phyloP scores from a whole-genome alignment of 2,113 vertebrate genomes.

The Microcebus murinus region DNA sequence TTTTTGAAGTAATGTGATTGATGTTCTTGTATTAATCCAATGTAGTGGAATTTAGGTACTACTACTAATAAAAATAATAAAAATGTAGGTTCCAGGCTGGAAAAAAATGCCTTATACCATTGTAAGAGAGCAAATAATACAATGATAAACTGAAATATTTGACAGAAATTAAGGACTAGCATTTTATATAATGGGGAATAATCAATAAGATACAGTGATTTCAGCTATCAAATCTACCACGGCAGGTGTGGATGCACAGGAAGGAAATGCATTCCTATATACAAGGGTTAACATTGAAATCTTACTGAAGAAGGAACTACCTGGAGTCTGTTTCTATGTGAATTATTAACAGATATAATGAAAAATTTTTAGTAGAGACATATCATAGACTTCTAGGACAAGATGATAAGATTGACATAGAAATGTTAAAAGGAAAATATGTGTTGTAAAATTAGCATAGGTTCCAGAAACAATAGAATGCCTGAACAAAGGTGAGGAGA shows the following conservation, averaged over 20 bases:
- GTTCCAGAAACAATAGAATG: background rate
- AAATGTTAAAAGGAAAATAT: background rate
- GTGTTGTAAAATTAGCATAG: background rate
- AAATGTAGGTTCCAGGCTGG: background rate
- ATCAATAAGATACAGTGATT: background rate
- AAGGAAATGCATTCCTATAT: background rate
- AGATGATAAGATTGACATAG: background rate
- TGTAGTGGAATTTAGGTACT: background rate
- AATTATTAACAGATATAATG: background rate
- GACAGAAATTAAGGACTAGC: background rate
- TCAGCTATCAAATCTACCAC: background rate
- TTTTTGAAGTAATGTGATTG: constrained; percentile 14
- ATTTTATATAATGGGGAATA: background rate
- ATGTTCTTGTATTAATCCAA: background rate
- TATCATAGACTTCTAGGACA: background rate
- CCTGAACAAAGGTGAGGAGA: background rate
- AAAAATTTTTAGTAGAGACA: background rate
- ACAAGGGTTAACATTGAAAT: background rate
- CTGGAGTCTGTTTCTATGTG: background rate
- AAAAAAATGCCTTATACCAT: background rate
- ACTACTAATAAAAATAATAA: too few relatives aligned
- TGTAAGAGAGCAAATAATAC: background rate
- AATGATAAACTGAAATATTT: background rate
- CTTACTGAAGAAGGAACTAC: background rate
- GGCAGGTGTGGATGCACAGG: background rate